Evolutionary conservation across 2,113 vertebrate genomes (phyloP), one percentile per base, ranked within the genome.

Genomic region (Pachyramphus minor): DNA sequence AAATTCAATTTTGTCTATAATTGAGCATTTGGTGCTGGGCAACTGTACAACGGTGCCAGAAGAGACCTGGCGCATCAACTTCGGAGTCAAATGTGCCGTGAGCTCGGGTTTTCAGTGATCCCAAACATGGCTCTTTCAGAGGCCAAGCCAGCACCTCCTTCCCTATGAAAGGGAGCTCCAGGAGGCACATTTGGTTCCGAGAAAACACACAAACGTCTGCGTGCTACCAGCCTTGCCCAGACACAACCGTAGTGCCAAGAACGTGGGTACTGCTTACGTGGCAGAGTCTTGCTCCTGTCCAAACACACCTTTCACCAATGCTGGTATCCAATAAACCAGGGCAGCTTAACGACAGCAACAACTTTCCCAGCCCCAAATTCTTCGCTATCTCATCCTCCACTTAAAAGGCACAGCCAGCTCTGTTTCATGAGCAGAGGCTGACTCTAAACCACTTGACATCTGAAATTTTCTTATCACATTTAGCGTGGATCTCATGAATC

Each of bases 1-100:
- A 97, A 97, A 97, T 96, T 97, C 86, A 85, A 98, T 97, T 97
- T 97, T 96, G 97, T 97, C 95, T 95, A 95, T 94, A 96, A 96
- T 95, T 71, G 97, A 87, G 96, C 96, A 96, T 96, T 87, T 88
- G 89, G 92, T 97, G 93, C 97, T 91, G 97, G 96, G 86, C 93
- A 90, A 74, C 76, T 37, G 53, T 44, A 64, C 74, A 90, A 59
- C 84, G 87, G 93, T 95, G 94, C 90, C 88, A 83, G 96, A 91
- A 93, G 91, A 90, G 96, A 90, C n/a, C 18, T 15, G 28, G 85
- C 67, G 28, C 69, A 62, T 84, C 81, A 71, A 49, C 59, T 74
- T 68, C 0, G 2, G 83, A 85, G 55, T 49, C 72, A 79, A 56
- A 83, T 30, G 81, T 94, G 68, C 80, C 11, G 7, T 6, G 76